Evolutionary conservation across 2,113 vertebrate species (phyloP).

Genomic region (Nipponia nippon): DNA sequence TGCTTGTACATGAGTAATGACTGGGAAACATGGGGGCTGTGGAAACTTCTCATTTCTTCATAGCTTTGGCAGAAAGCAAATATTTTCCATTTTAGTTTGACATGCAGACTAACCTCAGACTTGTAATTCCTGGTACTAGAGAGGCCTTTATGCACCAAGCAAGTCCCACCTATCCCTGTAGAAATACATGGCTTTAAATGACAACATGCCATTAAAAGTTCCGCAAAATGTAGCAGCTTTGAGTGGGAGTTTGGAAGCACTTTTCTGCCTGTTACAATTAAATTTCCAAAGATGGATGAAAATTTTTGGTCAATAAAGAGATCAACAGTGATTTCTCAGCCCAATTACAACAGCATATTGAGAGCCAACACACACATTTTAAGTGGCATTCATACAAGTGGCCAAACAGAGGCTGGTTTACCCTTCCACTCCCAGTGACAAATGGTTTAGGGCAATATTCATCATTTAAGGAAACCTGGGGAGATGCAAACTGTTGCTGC

Average conservation of each 20-base stretch:
- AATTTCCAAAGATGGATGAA: neutral
- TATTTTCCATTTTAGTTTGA: neutral
- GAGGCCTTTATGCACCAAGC: neutral
- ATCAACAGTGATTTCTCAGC: neutral
- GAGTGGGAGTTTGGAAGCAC: neutral
- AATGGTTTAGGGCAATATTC: neutral
- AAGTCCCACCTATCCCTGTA: neutral
- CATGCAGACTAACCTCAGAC: neutral
- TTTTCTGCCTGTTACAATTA: neutral
- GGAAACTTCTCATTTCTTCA: neutral
- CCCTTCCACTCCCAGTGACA: neutral
- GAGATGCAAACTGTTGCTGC: neutral
- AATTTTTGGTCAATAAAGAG: neutral
- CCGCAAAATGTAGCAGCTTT: neutral
- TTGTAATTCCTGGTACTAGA: neutral
- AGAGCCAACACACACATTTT: fast-evolving
- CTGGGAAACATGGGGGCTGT: neutral
- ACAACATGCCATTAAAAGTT: neutral
- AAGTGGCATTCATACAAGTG: neutral
- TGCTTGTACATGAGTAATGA: neutral
- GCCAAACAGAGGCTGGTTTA: neutral
- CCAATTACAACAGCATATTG: neutral
- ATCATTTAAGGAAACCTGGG: neutral
- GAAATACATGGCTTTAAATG: neutral
- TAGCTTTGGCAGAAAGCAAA: neutral